Base-by-base conservation (phyloP, 2,797 vertebrate species). In the Danionella dracula region DNA sequence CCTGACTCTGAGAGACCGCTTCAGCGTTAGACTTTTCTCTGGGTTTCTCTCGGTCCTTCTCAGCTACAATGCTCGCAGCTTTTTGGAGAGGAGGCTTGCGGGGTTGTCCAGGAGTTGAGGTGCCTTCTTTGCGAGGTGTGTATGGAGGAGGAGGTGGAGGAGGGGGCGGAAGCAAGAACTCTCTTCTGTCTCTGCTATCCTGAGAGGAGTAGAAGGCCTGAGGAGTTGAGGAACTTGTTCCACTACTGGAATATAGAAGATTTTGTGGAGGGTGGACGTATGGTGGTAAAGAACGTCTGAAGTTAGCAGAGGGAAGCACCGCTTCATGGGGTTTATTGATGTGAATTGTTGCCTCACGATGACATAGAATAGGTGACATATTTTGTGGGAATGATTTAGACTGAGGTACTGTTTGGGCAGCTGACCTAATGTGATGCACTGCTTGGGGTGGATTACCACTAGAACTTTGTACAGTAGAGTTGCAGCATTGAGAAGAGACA, bases 81-180 rank as follows among this genome's bases (percentile, higher is more conserved):
- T 76, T 83, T 71, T 84, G 78, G 76, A 77, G 72, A 67, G 84
- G 75, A 35, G 78, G 72, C 59, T 73, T 63, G 9, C 2, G 60
- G 8, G 75, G 77, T 1, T 35, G 74, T 57, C 20, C 37, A 5
- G 75, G 71, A 23, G 82, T 71, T 61, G 79, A 73, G 19, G 50
- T 81, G 72, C 79, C 87, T 48, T 81, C 86, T 84, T 86, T 88
- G 44, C 88, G 86, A 27, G 88, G 88, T n/a, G 87, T 89, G 74
- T 90, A 90, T 7, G 88, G 88, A 54, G 88, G 88, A 31, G 88
- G 88, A 2, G 75, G 78, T 13, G 88, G 64, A 8, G 88, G 87
- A 58, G 88, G 88, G 1, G 79, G 78, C 67, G 87, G 88, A 75
- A 88, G 87, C 79, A 58, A 58, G 58, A 68, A 51, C 45, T 56